Base-by-base conservation (phyloP, 2,888 invertebrate genomes). In the Napeogenes inachia region DNA sequence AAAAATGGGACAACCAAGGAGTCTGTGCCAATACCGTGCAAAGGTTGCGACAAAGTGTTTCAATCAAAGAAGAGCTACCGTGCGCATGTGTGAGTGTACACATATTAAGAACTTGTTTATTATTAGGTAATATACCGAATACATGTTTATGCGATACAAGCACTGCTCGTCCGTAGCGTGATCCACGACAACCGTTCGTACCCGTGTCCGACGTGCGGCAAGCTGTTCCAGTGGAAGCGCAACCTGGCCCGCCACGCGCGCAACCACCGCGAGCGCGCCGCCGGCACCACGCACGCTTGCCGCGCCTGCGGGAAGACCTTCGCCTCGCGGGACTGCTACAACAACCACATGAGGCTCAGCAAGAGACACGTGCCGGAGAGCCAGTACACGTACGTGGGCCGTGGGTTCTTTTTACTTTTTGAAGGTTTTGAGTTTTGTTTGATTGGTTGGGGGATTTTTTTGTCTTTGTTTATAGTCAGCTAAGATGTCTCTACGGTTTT, bases 151-250 rank as follows among this genome's bases (percentile, higher is more conserved):
- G 21, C 13, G 13, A n/a, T 54, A 33, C 6, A 6, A 33, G n/a
- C n/a, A 53, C 13, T 56, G 8, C 45, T 33, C 3, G n/a, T 57
- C 38, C 63, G 0, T 72, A 89, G 89, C 0, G 89, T 89, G 0
- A 87, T 89, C 57, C 89, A 90, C 80, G 78, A 87, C 57, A 89
- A 89, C 0, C 60, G 83, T 0, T 77, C 79, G 0, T 89, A 89
- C 71, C 89, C 88, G 0, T 90, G 89, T 6, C 86, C 85, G 0
- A 80, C 79, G 0, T 90, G 89, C 74, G 89, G 89, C 30, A 90
- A 89, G 54, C 75, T 82, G 64, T 90, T 90, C 78, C 85, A 85
- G 47, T 90, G 89, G 89, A 89, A 89, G 60, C 74, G 89, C 0
- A 90, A 90, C 72, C 76, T 90, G 0, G 82, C 89, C 0, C 75